Percentiles rank a stretch among this genome's conserved stretches.
These are phyloP conservation scores for Pelodytes ibericus DNA, from an alignment of 2,797 vertebrate genomes.

Conservation along the genomic window DNA sequence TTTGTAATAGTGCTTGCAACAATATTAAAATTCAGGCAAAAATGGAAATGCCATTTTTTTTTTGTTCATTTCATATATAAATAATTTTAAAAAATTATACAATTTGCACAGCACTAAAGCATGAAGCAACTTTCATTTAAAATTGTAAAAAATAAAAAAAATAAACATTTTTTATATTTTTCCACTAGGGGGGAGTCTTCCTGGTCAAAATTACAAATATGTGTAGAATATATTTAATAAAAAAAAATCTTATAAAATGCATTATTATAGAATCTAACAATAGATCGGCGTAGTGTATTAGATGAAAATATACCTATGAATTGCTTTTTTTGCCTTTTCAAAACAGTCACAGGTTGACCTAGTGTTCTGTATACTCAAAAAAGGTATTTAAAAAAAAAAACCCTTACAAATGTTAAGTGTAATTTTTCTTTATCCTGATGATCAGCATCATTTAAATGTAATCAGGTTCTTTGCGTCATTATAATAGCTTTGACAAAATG, in stretches of 20 bases:
- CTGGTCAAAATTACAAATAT: constrained; percentile 86
- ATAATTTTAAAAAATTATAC: constrained; percentile 65
- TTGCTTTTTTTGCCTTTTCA: constrained; percentile 88
- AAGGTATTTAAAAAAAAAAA: constrained; percentile 76
- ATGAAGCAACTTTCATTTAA: constrained; percentile 88
- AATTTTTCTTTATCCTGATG: constrained; percentile 67
- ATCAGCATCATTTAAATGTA: constrained; percentile 84
- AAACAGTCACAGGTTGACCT: constrained; percentile 81
- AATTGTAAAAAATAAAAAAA: constrained; percentile 73
- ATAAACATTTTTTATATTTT: constrained; percentile 92
- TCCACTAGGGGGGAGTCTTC: constrained; percentile 88
- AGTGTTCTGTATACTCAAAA: constrained; percentile 78
- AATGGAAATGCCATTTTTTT: constrained; percentile 67
- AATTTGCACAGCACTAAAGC: constrained; percentile 93
- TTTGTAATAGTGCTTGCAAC: constrained; percentile 82
- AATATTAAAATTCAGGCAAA: constrained; percentile 73
- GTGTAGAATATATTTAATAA: constrained; percentile 99
- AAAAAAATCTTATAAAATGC: constrained; percentile 87
- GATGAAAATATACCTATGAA: constrained; percentile 84
- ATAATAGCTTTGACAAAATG: constrained; percentile 83
- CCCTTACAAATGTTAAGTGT: constrained; percentile 74
- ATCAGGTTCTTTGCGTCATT: constrained; percentile 77
- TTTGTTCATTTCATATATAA: constrained; percentile 71
- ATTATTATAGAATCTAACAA: constrained; percentile 91
- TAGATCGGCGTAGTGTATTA: constrained; percentile 92